Conservation (phyloP, 2,113 vertebrate species). For the Dasyornis broadbenti region DNA sequence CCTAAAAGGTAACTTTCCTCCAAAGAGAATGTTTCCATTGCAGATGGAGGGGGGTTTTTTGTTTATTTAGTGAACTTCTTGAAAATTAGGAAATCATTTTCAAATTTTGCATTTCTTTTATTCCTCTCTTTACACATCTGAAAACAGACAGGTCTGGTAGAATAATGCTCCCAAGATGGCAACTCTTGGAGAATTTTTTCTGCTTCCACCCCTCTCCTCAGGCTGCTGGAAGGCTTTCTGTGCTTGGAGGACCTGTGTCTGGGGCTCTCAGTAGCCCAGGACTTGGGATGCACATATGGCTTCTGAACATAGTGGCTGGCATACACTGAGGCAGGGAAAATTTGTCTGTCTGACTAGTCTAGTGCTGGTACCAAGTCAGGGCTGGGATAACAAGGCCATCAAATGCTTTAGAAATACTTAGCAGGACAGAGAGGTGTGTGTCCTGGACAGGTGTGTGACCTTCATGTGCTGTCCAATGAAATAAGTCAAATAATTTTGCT, state of each 20-base stretch:
- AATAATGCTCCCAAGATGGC: rapidly evolving
- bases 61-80: not conserved
- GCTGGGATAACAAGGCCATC: not conserved
- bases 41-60: rapidly evolving
- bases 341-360: not conserved
- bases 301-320: not conserved
- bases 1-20: not conserved
- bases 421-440: not conserved
- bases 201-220: not conserved
- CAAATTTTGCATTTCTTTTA: not conserved
- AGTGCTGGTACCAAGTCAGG: not conserved
- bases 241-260: not conserved
- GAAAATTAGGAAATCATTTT: not conserved
- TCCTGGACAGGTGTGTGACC: rapidly evolving
- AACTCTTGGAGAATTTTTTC: not conserved
- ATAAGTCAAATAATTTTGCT: not conserved
- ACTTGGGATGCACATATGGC: not conserved
- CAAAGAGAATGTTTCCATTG: not conserved
- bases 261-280: not conserved
- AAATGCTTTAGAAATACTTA: not conserved
- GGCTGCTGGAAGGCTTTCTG: not conserved
- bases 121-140: not conserved
- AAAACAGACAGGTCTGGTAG: not conserved
- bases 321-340: not conserved
- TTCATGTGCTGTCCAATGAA: not conserved